phyloP scores from a whole-genome alignment of 2,797 vertebrate species.

The Graptemys geographica region DNA sequence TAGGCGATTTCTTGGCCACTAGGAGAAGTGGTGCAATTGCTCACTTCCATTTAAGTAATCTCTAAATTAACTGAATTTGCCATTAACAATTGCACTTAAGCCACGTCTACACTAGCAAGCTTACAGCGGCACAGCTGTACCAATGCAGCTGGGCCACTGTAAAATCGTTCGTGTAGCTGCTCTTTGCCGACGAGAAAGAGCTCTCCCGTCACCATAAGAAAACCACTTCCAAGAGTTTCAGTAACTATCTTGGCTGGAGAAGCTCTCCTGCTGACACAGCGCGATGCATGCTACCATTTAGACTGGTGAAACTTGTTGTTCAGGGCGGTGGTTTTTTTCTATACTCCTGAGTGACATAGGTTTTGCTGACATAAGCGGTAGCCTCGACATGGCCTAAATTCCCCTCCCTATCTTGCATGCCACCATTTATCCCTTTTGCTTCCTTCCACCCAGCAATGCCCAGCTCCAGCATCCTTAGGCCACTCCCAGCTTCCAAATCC shows the following conservation, averaged over 20 bases:
- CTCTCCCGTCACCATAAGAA: background rate
- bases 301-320: background rate
- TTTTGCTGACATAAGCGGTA: too few relatives aligned
- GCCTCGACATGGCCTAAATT: too few relatives aligned
- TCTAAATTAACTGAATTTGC: background rate
- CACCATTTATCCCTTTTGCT: too few relatives aligned
- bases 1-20: background rate
- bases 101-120: too few relatives aligned
- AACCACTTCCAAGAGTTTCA: background rate
- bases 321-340: background rate
- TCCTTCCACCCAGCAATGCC: background rate
- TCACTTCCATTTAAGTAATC: background rate
- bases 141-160: background rate
- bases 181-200: too few relatives aligned
- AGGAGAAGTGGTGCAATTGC: background rate
- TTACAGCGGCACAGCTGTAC: background rate
- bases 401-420: too few relatives aligned
- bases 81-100: too few relatives aligned
- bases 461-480: accelerated
- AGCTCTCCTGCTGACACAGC: background rate
- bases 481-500: background rate
- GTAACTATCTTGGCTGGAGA: background rate
- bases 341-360: too few relatives aligned
- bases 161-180: background rate
- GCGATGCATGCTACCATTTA: background rate